Conservation (phyloP, 2,888 invertebrate genomes). For the Gasteruption jaculator region DNA sequence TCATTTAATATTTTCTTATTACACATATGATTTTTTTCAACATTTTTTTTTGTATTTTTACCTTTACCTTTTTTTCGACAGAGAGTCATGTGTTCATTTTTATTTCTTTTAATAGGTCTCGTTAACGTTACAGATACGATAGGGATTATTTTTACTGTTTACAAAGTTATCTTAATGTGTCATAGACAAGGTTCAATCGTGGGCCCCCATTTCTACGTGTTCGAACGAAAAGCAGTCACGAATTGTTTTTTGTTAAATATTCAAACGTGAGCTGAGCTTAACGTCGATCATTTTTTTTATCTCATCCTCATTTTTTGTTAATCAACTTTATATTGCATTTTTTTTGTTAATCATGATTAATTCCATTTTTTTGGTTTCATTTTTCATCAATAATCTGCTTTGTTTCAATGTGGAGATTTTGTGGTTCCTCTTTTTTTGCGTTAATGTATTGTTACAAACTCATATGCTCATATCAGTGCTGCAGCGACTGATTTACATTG, state of each 20-base stretch:
- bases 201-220: conserved; percentile 42
- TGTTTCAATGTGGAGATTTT: conserved; percentile 9
- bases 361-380: conserved; percentile 17
- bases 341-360: conserved; percentile 8
- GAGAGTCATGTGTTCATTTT: conserved; percentile 22
- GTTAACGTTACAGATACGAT: conserved; percentile 27
- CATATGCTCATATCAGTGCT: conserved; percentile 33
- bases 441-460: conserved; percentile 21
- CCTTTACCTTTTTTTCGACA: conserved; percentile 18
- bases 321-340: conserved; percentile 15
- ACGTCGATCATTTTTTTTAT: conserved; percentile 14
- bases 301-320: conserved; percentile 18
- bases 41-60: conserved; percentile 11
- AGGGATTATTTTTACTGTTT: conserved; percentile 26
- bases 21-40: background rate
- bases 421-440: conserved; percentile 20
- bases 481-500: conserved; percentile 32
- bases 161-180: conserved; percentile 25
- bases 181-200: conserved; percentile 36
- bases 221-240: conserved; percentile 38
- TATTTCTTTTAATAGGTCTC: conserved; percentile 10
- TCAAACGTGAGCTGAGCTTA: conserved; percentile 18
- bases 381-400: conserved; percentile 13
- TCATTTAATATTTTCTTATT: too few relatives aligned
- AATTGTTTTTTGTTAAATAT: too few relatives aligned